phyloP scores from a whole-genome alignment of 2,888 invertebrate genomes.

The Sarcophaga subvicina region DNA sequence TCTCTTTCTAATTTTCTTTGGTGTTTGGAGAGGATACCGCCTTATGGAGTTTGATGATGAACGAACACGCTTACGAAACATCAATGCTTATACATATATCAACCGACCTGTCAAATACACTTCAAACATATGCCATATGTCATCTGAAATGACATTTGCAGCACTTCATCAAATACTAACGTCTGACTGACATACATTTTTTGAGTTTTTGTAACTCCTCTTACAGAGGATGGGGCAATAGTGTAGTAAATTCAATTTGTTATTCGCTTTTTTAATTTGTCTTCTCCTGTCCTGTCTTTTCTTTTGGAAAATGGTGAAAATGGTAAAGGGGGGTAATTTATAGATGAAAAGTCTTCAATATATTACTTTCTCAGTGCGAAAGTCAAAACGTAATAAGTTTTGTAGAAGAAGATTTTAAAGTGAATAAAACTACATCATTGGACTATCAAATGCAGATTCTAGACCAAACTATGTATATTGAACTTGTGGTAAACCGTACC shows the following conservation, averaged over 20 bases:
- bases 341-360: background rate
- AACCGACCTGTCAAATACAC: constrained; percentile 67
- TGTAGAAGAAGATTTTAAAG: too few species aligned
- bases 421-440: too few species aligned
- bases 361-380: too few species aligned
- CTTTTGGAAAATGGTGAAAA: too few species aligned
- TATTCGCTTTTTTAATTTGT: constrained; percentile 15
- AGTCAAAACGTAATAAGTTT: too few species aligned
- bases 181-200: constrained; percentile 25
- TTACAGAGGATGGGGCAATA: background rate
- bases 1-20: constrained; percentile 13
- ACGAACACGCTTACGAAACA: background rate
- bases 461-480: too few species aligned
- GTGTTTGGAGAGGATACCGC: constrained; percentile 7
- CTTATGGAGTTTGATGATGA: background rate
- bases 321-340: background rate
- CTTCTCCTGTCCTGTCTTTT: too few species aligned
- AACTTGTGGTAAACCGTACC: too few species aligned
- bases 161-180: constrained; percentile 19
- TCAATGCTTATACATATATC: constrained; percentile 42
- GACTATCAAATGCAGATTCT: too few species aligned
- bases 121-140: constrained; percentile 67
- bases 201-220: background rate
- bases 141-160: constrained; percentile 67
- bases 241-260: constrained; percentile 42